These are phyloP conservation scores for Cyclophora albipunctata DNA, from an alignment of 2,888 invertebrate genomes.

Conservation along the genomic window DNA sequence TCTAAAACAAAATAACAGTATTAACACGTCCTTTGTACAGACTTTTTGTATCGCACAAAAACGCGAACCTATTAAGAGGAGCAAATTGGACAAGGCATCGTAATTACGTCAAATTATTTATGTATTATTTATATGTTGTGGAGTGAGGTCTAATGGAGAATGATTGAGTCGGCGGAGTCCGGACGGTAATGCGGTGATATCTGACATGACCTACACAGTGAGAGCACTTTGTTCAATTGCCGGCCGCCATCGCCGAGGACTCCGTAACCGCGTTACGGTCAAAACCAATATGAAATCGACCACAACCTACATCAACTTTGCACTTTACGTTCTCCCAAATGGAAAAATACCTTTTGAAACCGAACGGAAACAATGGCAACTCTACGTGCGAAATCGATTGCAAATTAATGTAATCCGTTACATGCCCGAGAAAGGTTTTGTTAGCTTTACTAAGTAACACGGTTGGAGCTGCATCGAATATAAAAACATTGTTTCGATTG, in stretches of 20 bases:
- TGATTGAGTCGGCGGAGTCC: constrained; percentile 15
- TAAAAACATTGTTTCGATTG: constrained; percentile 13
- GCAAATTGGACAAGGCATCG: constrained; percentile 57
- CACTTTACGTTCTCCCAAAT: constrained; percentile 35
- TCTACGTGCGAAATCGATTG: constrained; percentile 53
- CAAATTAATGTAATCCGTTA: constrained; percentile 55
- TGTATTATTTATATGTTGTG: constrained; percentile 46
- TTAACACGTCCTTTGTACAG: constrained; percentile 52
- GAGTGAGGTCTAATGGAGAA: constrained; percentile 9
- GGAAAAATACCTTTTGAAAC: constrained; percentile 46
- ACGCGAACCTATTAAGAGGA: constrained; percentile 55
- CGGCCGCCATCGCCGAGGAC: constrained; percentile 22
- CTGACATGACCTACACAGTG: constrained; percentile 20
- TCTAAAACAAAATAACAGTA: constrained; percentile 66
- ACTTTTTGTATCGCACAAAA: constrained; percentile 53
- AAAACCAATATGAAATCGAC: constrained; percentile 39
- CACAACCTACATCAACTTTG: constrained; percentile 53
- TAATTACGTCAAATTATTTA: constrained; percentile 45
- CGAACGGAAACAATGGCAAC: constrained; percentile 47
- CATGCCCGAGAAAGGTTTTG: constrained; percentile 33
- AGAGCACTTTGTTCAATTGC: constrained; percentile 20
- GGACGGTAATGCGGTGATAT: constrained; percentile 11
- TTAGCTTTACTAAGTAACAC: constrained; percentile 18
- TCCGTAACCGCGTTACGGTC: constrained; percentile 37
- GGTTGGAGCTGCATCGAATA: constrained; percentile 16